phyloP scores from a whole-genome alignment of 2,113 vertebrate species.

The Verasper variegatus region DNA sequence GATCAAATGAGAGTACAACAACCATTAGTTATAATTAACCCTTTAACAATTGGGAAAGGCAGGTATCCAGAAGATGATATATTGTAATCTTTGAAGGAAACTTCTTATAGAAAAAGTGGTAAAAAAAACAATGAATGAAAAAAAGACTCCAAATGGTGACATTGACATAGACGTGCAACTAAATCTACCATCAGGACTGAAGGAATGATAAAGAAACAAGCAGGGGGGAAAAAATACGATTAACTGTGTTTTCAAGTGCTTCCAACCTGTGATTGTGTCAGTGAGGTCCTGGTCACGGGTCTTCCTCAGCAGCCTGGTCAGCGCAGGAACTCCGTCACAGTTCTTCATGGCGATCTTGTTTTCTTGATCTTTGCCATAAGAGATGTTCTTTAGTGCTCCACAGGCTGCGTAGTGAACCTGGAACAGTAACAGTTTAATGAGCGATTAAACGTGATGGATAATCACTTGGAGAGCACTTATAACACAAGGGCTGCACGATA shows the following conservation, averaged over 20 bases:
- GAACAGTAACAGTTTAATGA: constrained; percentile 22
- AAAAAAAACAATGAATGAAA: too few relatives aligned
- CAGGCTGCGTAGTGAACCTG: constrained; percentile 90
- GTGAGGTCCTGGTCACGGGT: constrained; percentile 92
- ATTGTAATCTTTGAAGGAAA: not conserved
- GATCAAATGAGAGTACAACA: too few relatives aligned
- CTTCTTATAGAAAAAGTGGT: too few relatives aligned
- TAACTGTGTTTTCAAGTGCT: not conserved
- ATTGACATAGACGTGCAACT: not conserved
- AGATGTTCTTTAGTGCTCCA: constrained; percentile 97
- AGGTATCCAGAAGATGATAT: too few relatives aligned
- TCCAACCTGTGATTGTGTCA: constrained; percentile 92
- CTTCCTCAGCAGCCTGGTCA: constrained; percentile 91
- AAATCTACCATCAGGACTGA: not conserved
- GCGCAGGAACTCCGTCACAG: constrained; percentile 92
- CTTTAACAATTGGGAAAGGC: too few relatives aligned
- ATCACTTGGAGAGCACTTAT: not conserved
- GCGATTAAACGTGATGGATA: not conserved
- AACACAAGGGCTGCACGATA: too few relatives aligned
- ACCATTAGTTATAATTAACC: too few relatives aligned
- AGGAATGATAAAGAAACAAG: not conserved
- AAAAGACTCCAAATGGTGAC: not conserved
- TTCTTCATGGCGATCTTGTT: constrained; percentile 99
- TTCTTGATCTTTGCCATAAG: constrained; percentile 91
- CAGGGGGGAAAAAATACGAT: too few relatives aligned